Evolutionary conservation across 92 coral and sea anemone genomes (phyloP).

Genomic region (Epizoanthus ramosus): DNA sequence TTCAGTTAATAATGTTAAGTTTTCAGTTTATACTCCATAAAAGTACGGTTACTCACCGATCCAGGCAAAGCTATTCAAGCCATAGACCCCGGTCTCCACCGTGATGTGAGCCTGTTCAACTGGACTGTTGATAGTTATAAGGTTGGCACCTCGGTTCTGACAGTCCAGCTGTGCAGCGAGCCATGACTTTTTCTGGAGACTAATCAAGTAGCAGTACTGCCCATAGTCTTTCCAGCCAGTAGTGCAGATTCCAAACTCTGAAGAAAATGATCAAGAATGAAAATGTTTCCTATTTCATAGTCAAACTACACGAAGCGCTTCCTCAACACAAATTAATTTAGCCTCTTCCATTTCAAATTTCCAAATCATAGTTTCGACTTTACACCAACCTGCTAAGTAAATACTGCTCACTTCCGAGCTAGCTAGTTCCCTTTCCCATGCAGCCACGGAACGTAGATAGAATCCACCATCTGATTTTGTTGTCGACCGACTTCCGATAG

Average conservation of each 20-base stretch:
- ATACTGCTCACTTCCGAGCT: slow-evolving; percentile 68
- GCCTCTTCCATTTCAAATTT: too few relatives aligned
- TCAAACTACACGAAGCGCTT: neutral
- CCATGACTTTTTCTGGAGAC: slow-evolving; percentile 59
- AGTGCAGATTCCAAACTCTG: slow-evolving; percentile 88
- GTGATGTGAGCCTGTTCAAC: slow-evolving; percentile 91
- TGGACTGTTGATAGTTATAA: slow-evolving; percentile 83
- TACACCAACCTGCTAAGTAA: slow-evolving; percentile 74
- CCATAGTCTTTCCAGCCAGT: slow-evolving; percentile 91
- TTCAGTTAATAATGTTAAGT: neutral
- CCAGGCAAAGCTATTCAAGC: slow-evolving; percentile 68
- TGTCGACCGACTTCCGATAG: slow-evolving; percentile 64
- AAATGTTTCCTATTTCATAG: neutral
- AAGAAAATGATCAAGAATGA: neutral
- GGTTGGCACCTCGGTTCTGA: slow-evolving; percentile 74
- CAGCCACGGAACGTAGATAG: slow-evolving; percentile 74
- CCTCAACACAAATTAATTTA: neutral
- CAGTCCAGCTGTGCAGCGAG: slow-evolving; percentile 66
- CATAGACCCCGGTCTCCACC: slow-evolving; percentile 65
- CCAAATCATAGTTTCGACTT: too few relatives aligned
- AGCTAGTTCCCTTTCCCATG: slow-evolving; percentile 76
- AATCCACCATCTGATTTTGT: slow-evolving; percentile 55
- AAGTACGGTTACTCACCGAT: slow-evolving; percentile 67
- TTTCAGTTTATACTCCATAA: too few relatives aligned
- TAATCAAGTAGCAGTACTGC: slow-evolving; percentile 91